These are phyloP conservation scores for Elysia chlorotica DNA, from an alignment of 1,140 invertebrate species.

Conservation along the genomic window DNA sequence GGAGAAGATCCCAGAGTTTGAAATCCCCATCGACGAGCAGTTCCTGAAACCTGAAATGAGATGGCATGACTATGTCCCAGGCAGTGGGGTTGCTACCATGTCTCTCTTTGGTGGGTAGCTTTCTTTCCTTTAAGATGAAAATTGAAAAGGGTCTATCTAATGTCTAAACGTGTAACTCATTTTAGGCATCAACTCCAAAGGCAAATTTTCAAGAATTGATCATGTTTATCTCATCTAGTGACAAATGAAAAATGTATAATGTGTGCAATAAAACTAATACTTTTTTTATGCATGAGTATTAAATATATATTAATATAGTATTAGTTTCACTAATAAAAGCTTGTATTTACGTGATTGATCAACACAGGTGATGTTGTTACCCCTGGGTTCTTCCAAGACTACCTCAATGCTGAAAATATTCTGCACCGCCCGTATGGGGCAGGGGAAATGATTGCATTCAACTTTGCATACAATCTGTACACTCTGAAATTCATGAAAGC, in stretches of 20 bases:
- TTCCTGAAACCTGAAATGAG: constrained; percentile 88
- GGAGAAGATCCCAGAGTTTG: constrained; percentile 92
- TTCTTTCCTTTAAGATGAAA: neutral
- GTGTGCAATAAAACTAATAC: no score
- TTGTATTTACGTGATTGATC: no score
- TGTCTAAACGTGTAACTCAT: no score
- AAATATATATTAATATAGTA: neutral
- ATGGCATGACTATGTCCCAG: constrained; percentile 90
- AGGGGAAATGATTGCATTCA: constrained; percentile 93
- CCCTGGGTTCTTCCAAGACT: constrained; percentile 74
- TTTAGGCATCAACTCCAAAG: no score
- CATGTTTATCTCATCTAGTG: no score
- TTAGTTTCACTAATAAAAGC: neutral
- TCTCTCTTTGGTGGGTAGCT: constrained; percentile 75
- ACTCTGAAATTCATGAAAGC: constrained; percentile 88
- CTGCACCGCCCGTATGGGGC: constrained; percentile 71
- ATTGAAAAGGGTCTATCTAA: no score
- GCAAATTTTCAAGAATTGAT: no score
- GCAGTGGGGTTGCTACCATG: constrained; percentile 84
- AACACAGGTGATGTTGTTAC: constrained; percentile 92
- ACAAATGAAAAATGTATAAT: no score
- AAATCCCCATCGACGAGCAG: constrained; percentile 90
- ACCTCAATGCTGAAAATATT: constrained; percentile 50
- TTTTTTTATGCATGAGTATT: no score
- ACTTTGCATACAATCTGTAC: constrained; percentile 91